A percentile compares a stretch with the other conserved stretches of the same genome.
Conservation (phyloP, 1,140 invertebrate genomes). For the Drosophila watanabei region DNA sequence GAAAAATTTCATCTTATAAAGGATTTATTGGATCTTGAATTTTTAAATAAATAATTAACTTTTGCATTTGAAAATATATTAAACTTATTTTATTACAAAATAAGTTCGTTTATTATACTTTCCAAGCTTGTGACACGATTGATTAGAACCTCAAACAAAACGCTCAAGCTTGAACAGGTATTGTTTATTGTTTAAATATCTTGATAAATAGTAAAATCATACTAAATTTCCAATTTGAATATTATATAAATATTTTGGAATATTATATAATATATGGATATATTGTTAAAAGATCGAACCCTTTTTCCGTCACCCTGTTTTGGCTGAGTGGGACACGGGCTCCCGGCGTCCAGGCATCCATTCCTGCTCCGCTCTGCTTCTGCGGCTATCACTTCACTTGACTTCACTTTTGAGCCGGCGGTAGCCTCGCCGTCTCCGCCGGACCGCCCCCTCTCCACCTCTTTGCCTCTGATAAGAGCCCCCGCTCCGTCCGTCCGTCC, state of each 20-base stretch:
- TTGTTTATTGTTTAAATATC: background rate
- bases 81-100: background rate
- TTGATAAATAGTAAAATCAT: background rate
- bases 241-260: no score
- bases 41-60: no score
- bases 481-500: background rate
- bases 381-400: slow-evolving; percentile 66
- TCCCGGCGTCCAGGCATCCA: slow-evolving; percentile 44
- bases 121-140: no score
- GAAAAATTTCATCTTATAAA: no score
- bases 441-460: slow-evolving; percentile 35
- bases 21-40: no score
- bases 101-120: background rate
- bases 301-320: slow-evolving; percentile 39
- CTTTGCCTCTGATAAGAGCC: slow-evolving; percentile 60
- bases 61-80: background rate
- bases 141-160: background rate
- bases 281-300: background rate
- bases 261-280: background rate
- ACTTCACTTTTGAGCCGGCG: slow-evolving; percentile 57
- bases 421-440: slow-evolving; percentile 71
- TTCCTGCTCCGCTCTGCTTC: slow-evolving; percentile 32
- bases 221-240: no score
- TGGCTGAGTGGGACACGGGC: slow-evolving; percentile 74
- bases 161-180: background rate